Percentiles rank a stretch among this genome's conserved stretches.
Conservation (phyloP, 92 coral and sea anemone genomes). For the Epizoanthus stellaris region DNA sequence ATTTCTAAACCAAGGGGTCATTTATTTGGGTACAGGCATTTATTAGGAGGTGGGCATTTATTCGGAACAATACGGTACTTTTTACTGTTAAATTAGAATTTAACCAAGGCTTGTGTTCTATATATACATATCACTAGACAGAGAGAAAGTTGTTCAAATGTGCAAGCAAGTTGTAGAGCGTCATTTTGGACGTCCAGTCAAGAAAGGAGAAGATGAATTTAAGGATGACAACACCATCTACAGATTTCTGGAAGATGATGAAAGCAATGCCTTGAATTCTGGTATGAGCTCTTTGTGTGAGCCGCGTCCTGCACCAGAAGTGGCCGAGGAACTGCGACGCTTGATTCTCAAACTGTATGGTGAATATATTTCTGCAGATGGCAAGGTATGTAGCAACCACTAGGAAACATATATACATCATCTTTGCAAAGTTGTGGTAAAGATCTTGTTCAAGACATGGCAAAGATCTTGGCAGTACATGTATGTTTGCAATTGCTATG, state of each 20-base stretch:
- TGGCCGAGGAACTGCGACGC: slow-evolving; percentile 89
- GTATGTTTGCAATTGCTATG: neutral
- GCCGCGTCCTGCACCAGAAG: slow-evolving; percentile 94
- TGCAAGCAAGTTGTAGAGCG: slow-evolving; percentile 87
- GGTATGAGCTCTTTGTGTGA: slow-evolving; percentile 93
- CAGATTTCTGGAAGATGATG: slow-evolving; percentile 93
- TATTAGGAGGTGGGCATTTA: no score
- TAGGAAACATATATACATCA: neutral
- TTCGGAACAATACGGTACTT: no score
- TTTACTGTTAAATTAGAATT: no score
- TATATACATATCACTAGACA: slow-evolving; percentile 58
- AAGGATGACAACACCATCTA: slow-evolving; percentile 86
- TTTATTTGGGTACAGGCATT: no score
- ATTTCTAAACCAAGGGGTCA: no score
- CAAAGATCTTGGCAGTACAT: neutral
- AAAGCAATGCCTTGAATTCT: slow-evolving; percentile 90
- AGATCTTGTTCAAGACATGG: no score
- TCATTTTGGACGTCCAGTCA: slow-evolving; percentile 80
- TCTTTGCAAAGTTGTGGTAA: no score
- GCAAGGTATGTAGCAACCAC: slow-evolving; percentile 68
- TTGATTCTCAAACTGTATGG: slow-evolving; percentile 77
- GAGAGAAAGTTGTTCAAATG: slow-evolving; percentile 86
- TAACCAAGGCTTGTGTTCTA: neutral
- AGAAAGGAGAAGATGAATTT: slow-evolving; percentile 71
- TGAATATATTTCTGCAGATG: slow-evolving; percentile 85